Conservation (phyloP, 2,797 vertebrate species). For the Glossophaga mutica region DNA sequence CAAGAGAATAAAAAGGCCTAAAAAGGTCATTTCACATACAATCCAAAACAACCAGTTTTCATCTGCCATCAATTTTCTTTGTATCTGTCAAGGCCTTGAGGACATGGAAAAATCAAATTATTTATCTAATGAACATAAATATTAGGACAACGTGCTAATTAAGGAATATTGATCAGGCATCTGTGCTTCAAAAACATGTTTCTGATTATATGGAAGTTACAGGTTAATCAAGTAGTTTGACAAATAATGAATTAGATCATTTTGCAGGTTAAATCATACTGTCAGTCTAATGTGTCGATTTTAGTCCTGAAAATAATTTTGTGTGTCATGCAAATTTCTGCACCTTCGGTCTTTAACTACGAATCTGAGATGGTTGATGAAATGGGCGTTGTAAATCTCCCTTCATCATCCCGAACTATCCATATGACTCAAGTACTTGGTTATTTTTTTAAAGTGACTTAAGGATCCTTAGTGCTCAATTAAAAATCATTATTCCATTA, state of each 20-base stretch:
- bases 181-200: constrained; percentile 21
- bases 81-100: constrained; percentile 31
- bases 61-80: constrained; percentile 32
- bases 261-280: constrained; percentile 14
- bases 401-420: constrained; percentile 57
- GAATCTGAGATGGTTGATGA: not conserved
- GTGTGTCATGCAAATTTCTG: not conserved
- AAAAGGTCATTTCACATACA: constrained; percentile 15
- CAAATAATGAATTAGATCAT: constrained; percentile 56
- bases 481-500: constrained; percentile 85
- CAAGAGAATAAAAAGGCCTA: constrained; percentile 26
- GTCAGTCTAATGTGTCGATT: not conserved
- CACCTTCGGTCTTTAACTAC: not conserved
- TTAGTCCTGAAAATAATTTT: constrained; percentile 31
- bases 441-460: constrained; percentile 77
- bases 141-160: constrained; percentile 63
- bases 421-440: constrained; percentile 67
- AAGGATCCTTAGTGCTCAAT: constrained; percentile 75
- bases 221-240: constrained; percentile 56
- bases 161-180: constrained; percentile 48
- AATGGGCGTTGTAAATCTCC: not conserved
- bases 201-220: constrained; percentile 31
- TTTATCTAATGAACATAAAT: constrained; percentile 56
- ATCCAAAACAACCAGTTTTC: constrained; percentile 24
- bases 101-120: constrained; percentile 53